These are phyloP conservation scores for Hymenochirus boettgeri DNA, from an alignment of 2,113 vertebrate genomes.

Conservation along the genomic window DNA sequence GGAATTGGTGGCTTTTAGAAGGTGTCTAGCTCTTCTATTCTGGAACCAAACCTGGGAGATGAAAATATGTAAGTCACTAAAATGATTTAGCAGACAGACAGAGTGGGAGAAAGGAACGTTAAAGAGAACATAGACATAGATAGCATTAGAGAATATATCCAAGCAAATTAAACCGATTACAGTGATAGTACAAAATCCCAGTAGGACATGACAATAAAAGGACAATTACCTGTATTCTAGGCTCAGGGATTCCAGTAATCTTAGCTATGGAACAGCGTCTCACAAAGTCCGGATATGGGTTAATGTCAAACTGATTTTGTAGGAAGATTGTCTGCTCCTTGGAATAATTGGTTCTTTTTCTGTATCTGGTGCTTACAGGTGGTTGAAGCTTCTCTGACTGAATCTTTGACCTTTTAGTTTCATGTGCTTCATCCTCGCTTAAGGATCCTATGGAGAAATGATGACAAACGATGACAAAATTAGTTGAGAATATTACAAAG, in stretches of 20 bases:
- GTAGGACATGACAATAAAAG: too few relatives aligned
- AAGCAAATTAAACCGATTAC: too few relatives aligned
- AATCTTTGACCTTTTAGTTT: not conserved
- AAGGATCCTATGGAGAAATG: too few relatives aligned
- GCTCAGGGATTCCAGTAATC: not conserved
- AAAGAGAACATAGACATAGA: too few relatives aligned
- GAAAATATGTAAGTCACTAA: too few relatives aligned
- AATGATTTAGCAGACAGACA: too few relatives aligned
- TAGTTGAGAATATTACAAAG: too few relatives aligned
- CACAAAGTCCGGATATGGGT: slow-evolving; percentile 17
- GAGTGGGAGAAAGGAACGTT: too few relatives aligned
- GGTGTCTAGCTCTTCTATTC: slow-evolving; percentile 13
- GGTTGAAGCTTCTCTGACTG: not conserved
- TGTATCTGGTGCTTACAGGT: not conserved
- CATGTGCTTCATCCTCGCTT: not conserved
- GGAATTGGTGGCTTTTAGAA: not conserved
- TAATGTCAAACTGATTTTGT: not conserved
- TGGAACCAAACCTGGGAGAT: slow-evolving; percentile 26
- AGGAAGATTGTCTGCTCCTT: slow-evolving; percentile 8
- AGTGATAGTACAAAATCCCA: too few relatives aligned
- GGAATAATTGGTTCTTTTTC: slow-evolving; percentile 4
- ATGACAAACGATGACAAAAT: not conserved
- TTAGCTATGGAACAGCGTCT: not conserved
- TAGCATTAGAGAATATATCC: too few relatives aligned
- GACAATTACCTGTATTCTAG: slow-evolving; percentile 3